These are phyloP conservation scores for Nipponacmea schrenckii DNA, from an alignment of 2,888 invertebrate species.

Conservation along the genomic window DNA sequence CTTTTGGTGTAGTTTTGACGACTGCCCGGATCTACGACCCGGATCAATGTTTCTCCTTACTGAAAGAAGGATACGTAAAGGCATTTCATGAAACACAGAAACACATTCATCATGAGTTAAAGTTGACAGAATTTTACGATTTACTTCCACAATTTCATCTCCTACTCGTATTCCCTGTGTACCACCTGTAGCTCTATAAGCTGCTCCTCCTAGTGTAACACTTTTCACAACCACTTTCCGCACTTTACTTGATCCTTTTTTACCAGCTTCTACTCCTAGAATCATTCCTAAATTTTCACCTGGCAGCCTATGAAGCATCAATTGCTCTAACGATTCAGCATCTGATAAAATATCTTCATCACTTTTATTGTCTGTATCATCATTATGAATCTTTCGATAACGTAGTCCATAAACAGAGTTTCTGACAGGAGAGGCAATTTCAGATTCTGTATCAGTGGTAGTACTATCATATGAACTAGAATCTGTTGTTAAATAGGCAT, in stretches of 20 bases:
- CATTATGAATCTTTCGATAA: not conserved
- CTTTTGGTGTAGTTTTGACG: not conserved
- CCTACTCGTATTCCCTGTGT: conserved; percentile 77
- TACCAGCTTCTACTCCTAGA: conserved; percentile 90
- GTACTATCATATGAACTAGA: conserved; percentile 2
- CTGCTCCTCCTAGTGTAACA: conserved; percentile 60
- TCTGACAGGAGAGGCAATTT: not conserved
- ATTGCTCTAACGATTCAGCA: conserved; percentile 68
- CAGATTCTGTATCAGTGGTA: not conserved
- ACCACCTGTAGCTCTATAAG: conserved; percentile 54
- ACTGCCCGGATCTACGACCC: not conserved
- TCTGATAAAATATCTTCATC: not conserved
- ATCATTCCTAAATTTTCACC: conserved; percentile 92
- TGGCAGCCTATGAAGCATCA: conserved; percentile 84
- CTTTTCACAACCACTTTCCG: conserved; percentile 79
- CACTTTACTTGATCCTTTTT: conserved; percentile 83
- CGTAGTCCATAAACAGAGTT: not conserved
- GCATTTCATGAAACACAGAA: conserved; percentile 86
- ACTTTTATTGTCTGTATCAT: not conserved
- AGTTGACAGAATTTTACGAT: conserved; percentile 81
- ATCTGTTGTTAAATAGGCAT: not conserved
- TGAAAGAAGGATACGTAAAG: conserved; percentile 51
- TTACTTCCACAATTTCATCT: conserved; percentile 89
- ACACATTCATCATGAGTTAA: conserved; percentile 88
- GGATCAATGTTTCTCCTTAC: conserved; percentile 33